phyloP scores from a whole-genome alignment of 2,113 vertebrate species.

The Myotis yumanensis region DNA sequence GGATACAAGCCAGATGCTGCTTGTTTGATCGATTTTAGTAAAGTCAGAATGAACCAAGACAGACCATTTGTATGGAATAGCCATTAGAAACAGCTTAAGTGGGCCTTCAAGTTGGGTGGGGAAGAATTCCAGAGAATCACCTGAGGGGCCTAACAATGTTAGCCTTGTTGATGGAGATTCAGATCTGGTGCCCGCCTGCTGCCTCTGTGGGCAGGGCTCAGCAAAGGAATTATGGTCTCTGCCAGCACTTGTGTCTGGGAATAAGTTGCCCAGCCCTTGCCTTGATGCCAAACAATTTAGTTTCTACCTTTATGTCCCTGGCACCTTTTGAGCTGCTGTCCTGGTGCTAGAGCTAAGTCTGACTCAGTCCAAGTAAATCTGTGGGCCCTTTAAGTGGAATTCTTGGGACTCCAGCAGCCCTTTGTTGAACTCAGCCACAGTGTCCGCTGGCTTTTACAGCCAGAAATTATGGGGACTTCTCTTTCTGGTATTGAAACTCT shows the following conservation, averaged over 20 bases:
- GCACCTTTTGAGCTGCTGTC: neutral
- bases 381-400: neutral
- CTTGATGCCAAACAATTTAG: neutral
- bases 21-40: neutral
- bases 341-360: neutral
- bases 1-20: neutral
- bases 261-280: neutral
- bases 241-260: neutral
- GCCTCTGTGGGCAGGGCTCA: neutral
- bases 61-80: neutral
- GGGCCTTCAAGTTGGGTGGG: neutral
- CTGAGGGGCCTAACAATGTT: neutral
- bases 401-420: neutral
- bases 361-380: neutral
- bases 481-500: neutral
- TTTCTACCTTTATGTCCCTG: neutral
- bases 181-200: neutral
- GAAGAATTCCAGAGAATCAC: neutral
- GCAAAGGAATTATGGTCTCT: neutral
- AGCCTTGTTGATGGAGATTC: neutral
- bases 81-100: neutral
- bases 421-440: neutral
- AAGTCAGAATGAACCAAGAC: neutral
- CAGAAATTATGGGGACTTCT: neutral
- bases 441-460: neutral